phyloP scores from a whole-genome alignment of 2,113 vertebrate genomes.

The Peromyscus polionotus region DNA sequence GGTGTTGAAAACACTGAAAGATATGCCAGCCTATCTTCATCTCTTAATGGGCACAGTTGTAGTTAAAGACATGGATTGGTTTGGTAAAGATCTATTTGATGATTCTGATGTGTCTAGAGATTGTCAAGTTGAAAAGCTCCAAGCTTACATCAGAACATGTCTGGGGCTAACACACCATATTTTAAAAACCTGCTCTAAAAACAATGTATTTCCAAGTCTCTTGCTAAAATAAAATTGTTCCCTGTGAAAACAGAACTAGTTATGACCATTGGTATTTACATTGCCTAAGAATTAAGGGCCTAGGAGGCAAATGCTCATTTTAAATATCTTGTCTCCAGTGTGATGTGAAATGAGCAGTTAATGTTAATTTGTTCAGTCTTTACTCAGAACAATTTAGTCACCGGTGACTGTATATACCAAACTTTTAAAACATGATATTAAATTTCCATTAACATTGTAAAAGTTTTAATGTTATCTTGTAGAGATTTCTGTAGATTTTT shows the following conservation, averaged over 20 bases:
- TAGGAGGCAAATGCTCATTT: conserved; percentile 86
- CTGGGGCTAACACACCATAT: not conserved
- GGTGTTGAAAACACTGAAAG: accelerated
- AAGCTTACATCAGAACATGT: not conserved
- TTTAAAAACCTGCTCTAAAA: not conserved
- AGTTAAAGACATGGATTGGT: not conserved
- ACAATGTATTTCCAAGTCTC: conserved; percentile 3
- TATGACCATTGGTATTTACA: conserved; percentile 88
- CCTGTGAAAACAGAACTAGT: conserved; percentile 89
- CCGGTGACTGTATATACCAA: conserved; percentile 66
- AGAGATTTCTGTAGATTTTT: not conserved
- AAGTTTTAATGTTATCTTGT: conserved; percentile 14
- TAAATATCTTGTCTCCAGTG: conserved; percentile 80
- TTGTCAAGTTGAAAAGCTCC: not conserved
- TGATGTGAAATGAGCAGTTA: conserved; percentile 83
- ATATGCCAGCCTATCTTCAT: not conserved
- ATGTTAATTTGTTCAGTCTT: conserved; percentile 76
- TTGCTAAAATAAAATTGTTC: conserved; percentile 88
- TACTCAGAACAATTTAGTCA: conserved; percentile 75
- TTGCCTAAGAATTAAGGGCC: conserved; percentile 87
- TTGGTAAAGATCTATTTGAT: not conserved
- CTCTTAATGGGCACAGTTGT: not conserved
- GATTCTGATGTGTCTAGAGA: not conserved
- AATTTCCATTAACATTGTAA: conserved; percentile 70
- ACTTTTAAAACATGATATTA: conserved; percentile 51